Evolutionary conservation across 2,113 vertebrate species (phyloP).

Genomic region (Corythaixoides concolor): DNA sequence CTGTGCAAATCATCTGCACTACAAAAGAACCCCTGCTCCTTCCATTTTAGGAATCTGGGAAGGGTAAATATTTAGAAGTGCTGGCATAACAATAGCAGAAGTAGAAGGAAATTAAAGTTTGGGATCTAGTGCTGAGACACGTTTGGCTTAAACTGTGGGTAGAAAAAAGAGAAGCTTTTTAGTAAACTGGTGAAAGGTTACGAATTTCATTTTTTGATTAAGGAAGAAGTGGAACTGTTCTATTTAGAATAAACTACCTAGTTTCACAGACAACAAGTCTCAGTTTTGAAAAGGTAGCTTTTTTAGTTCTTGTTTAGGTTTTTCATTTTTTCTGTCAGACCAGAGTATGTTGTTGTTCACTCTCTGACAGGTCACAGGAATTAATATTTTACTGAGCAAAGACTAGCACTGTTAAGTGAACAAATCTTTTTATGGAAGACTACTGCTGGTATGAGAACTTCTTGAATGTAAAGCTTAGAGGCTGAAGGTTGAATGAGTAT

Average conservation of each 20-base stretch:
- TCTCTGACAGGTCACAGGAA: neutral
- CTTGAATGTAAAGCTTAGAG: neutral
- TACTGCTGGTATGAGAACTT: neutral
- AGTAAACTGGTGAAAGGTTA: neutral
- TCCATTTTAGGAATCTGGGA: conserved; percentile 85
- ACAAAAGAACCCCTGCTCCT: conserved; percentile 75
- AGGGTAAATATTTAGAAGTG: conserved; percentile 89
- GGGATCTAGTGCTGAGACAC: conserved; percentile 49
- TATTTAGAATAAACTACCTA: neutral
- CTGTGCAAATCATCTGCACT: conserved; percentile 66
- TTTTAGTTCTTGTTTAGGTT: neutral
- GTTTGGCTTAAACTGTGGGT: conserved; percentile 26
- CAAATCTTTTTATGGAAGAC: neutral
- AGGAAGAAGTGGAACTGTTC: neutral
- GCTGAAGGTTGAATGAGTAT: neutral
- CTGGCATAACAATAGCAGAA: conserved; percentile 78
- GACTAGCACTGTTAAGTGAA: neutral
- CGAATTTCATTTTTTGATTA: neutral
- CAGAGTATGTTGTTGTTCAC: neutral
- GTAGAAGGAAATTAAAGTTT: conserved; percentile 76
- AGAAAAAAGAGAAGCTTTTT: neutral
- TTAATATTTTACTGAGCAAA: neutral
- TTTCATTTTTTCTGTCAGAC: neutral
- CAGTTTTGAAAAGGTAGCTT: neutral
- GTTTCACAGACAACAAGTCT: neutral